These are phyloP conservation scores for Tigriopus californicus DNA, from an alignment of 2,888 invertebrate genomes.

Conservation along the genomic window DNA sequence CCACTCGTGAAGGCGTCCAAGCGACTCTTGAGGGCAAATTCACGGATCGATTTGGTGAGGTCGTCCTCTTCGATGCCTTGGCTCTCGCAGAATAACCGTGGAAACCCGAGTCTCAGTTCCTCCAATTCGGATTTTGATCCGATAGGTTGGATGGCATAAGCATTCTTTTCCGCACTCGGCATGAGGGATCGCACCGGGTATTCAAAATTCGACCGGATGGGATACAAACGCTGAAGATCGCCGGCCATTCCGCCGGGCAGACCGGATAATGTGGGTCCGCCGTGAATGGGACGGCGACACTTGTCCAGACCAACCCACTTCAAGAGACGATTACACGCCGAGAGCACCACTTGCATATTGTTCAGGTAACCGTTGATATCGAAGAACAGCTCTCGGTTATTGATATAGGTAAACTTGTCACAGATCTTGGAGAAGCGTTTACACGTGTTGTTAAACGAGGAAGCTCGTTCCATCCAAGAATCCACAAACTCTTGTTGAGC, in stretches of 20 bases:
- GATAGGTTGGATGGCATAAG: too few species aligned
- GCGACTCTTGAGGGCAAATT: too few species aligned
- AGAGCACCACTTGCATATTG: conserved; percentile 1
- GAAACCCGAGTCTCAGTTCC: too few species aligned
- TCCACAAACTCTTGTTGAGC: not conserved
- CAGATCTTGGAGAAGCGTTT: not conserved
- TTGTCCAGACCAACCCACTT: conserved; percentile 9
- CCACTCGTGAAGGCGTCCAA: too few species aligned
- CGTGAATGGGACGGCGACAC: not conserved
- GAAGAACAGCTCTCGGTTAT: conserved; percentile 10
- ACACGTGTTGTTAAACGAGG: conserved; percentile 1
- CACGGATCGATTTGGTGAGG: too few species aligned
- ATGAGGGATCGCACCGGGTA: not conserved
- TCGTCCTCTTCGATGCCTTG: too few species aligned
- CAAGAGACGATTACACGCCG: conserved; percentile 8
- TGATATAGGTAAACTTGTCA: conserved; percentile 8
- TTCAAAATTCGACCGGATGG: not conserved
- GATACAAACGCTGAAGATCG: conserved; percentile 8
- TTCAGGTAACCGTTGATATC: conserved; percentile 12
- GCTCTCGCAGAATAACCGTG: too few species aligned
- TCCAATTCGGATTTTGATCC: too few species aligned
- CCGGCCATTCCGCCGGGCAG: conserved; percentile 13
- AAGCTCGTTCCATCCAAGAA: not conserved
- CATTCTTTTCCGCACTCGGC: too few species aligned
- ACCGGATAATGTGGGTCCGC: conserved; percentile 12